phyloP scores from a whole-genome alignment of 2,888 invertebrate species.

The Diogma glabrata region DNA sequence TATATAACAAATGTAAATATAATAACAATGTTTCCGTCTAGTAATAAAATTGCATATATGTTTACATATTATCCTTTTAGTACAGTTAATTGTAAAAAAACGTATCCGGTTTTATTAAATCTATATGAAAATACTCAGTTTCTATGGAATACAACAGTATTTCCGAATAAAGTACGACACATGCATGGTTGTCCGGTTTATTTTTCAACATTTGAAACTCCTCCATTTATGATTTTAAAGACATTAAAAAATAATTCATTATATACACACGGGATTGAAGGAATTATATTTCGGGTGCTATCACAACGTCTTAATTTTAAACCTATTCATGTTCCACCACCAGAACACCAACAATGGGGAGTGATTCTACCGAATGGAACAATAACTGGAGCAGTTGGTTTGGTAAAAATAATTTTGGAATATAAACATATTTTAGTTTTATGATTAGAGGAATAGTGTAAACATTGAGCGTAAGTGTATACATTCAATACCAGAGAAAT shows the following conservation, averaged over 20 bases:
- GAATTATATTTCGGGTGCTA: constrained; percentile 23
- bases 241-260: background rate
- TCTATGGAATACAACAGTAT: background rate
- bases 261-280: constrained; percentile 27
- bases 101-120: background rate
- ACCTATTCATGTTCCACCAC: constrained; percentile 20
- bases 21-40: background rate
- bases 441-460: no score
- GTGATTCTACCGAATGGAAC: constrained; percentile 14
- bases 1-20: constrained; percentile 9
- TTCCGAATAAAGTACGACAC: constrained; percentile 10
- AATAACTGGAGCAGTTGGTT: constrained; percentile 23
- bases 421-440: no score
- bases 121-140: background rate
- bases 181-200: constrained; percentile 11
- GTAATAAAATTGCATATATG: background rate
- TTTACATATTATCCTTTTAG: constrained; percentile 8
- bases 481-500: no score
- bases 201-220: constrained; percentile 10
- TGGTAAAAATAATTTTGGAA: constrained; percentile 21
- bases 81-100: background rate
- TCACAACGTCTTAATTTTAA: constrained; percentile 24
- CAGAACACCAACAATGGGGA: constrained; percentile 18
- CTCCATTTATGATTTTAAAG: constrained; percentile 11
- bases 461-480: no score